Conservation (phyloP, 2,888 invertebrate genomes). For the Trichogramma dendrolimi region DNA sequence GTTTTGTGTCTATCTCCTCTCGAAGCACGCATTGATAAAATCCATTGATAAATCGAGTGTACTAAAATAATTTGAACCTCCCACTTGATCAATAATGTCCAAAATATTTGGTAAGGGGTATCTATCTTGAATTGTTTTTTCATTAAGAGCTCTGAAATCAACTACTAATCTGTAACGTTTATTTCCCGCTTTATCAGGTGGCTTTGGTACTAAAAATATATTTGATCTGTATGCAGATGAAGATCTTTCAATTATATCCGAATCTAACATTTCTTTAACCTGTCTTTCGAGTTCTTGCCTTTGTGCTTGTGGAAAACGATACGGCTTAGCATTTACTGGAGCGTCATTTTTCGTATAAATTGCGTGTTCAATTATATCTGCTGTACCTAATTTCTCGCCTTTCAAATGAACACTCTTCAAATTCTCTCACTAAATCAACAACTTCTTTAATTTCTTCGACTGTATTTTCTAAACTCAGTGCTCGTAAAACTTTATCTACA, state of each 20-base stretch:
- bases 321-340: too few relatives aligned
- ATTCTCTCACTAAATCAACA: too few relatives aligned
- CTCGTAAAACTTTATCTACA: too few relatives aligned
- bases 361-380: too few relatives aligned
- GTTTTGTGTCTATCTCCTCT: too few relatives aligned
- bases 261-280: neutral
- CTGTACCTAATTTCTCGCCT: too few relatives aligned
- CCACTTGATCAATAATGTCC: constrained; percentile 37
- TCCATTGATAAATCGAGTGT: constrained; percentile 36
- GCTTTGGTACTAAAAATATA: too few relatives aligned
- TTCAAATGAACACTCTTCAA: too few relatives aligned
- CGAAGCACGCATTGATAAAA: constrained; percentile 41
- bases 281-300: neutral
- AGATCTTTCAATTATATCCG: neutral
- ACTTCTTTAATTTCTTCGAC: too few relatives aligned
- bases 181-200: neutral
- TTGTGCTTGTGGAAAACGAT: neutral
- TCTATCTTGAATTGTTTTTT: constrained; percentile 35
- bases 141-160: constrained; percentile 39
- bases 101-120: constrained; percentile 40
- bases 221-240: neutral
- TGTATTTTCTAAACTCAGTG: too few relatives aligned
- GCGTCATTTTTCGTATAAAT: too few relatives aligned
- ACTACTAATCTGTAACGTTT: constrained; percentile 36
- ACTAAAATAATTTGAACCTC: constrained; percentile 33